phyloP scores from a whole-genome alignment of 92 coral and sea anemone species.

The Virgularia gustaviana region DNA sequence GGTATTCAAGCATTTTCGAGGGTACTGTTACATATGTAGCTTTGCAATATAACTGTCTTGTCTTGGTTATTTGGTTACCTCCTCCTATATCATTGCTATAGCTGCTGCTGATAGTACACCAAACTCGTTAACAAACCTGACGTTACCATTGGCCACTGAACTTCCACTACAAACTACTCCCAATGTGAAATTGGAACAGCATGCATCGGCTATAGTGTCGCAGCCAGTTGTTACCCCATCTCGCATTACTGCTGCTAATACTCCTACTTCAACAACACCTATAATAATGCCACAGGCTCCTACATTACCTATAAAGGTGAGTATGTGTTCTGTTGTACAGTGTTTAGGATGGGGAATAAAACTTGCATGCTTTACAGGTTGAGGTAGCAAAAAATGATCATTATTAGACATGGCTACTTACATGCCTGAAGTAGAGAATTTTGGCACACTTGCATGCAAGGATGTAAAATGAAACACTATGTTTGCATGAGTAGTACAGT shows the following conservation, averaged over 20 bases:
- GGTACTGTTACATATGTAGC: too few relatives aligned
- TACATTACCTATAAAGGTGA: constrained; percentile 57
- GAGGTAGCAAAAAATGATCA: too few relatives aligned
- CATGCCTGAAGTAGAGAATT: too few relatives aligned
- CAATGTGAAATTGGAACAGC: constrained; percentile 61
- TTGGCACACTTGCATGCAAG: too few relatives aligned
- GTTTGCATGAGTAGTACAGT: too few relatives aligned
- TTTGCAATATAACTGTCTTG: too few relatives aligned
- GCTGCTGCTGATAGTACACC: constrained; percentile 98
- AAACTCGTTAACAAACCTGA: constrained; percentile 43
- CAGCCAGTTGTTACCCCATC: constrained; percentile 79
- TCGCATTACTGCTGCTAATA: constrained; percentile 67
- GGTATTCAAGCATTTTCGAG: too few relatives aligned
- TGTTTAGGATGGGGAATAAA: too few relatives aligned
- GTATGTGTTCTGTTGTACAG: background rate
- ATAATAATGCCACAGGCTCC: constrained; percentile 66
- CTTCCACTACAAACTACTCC: background rate
- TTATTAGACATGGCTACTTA: too few relatives aligned
- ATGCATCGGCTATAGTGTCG: constrained; percentile 79
- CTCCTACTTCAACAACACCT: constrained; percentile 77
- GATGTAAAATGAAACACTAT: too few relatives aligned
- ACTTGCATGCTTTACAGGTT: too few relatives aligned
- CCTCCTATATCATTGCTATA: constrained; percentile 15
- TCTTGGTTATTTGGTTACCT: too few relatives aligned
- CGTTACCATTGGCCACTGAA: constrained; percentile 32